Conservation (phyloP, 2,888 invertebrate genomes). For the Drosophila kanekoi region DNA sequence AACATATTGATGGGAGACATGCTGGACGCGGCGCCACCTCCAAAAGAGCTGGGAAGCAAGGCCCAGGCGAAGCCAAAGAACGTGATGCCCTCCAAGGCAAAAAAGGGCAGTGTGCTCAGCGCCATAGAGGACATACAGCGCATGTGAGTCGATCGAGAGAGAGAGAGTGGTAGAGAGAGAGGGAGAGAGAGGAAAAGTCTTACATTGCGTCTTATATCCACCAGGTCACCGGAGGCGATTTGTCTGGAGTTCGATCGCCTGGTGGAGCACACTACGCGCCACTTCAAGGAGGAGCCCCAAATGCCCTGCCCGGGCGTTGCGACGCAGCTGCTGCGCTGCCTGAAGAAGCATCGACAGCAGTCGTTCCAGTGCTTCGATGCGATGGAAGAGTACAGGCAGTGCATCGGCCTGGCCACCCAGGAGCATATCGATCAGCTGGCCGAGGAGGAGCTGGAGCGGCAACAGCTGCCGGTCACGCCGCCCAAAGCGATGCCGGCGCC, state of each 20-base stretch:
- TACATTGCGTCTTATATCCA: not conserved
- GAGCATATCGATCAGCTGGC: conserved; percentile 43
- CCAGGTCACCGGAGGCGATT: conserved; percentile 54
- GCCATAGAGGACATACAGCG: conserved; percentile 62
- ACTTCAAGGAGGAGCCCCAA: conserved; percentile 13
- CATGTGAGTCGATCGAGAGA: conserved; percentile 44
- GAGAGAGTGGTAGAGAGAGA: not conserved
- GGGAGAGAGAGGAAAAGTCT: not conserved
- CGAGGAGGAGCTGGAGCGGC: not conserved
- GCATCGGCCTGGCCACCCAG: conserved; percentile 50
- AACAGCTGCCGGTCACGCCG: conserved; percentile 3
- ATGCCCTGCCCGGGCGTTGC: conserved; percentile 48
- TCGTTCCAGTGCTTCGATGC: conserved; percentile 49
- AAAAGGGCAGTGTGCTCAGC: conserved; percentile 26
- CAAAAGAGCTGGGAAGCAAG: not conserved
- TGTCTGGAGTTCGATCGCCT: conserved; percentile 59
- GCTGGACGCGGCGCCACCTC: conserved; percentile 2
- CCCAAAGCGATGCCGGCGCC: conserved; percentile 2
- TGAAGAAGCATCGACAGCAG: conserved; percentile 32
- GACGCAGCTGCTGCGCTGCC: conserved; percentile 40
- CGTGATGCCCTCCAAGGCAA: conserved; percentile 14
- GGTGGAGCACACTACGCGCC: conserved; percentile 24
- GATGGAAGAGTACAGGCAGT: conserved; percentile 58
- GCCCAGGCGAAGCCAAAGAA: not conserved
- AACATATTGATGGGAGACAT: conserved; percentile 44